These are phyloP conservation scores for Spatulosminthurus flaviceps DNA, from an alignment of 2,888 invertebrate genomes.

Conservation along the genomic window DNA sequence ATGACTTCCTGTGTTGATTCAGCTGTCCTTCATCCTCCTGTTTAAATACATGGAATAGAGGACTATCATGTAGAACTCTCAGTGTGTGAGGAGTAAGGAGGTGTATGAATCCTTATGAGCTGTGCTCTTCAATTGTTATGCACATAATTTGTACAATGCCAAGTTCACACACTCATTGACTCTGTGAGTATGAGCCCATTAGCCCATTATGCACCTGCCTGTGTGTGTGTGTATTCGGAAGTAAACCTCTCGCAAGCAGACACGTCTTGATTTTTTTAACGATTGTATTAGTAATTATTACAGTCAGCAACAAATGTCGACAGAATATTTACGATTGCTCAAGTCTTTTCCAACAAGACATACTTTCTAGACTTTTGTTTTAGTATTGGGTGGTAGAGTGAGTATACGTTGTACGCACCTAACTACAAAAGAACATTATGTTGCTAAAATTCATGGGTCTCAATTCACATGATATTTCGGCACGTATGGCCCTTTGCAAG, in stretches of 20 bases:
- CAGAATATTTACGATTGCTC: neutral
- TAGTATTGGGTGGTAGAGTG: neutral
- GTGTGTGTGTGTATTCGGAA: neutral
- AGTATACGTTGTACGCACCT: no score
- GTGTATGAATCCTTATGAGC: neutral
- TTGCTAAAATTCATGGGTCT: no score
- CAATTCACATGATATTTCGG: no score
- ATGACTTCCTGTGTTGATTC: conserved; percentile 31
- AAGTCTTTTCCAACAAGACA: conserved; percentile 1
- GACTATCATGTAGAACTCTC: neutral
- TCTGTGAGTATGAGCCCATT: neutral
- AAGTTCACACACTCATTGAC: conserved; percentile 22
- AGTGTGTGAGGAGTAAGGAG: neutral
- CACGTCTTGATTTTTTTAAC: neutral
- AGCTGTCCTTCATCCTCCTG: conserved; percentile 1
- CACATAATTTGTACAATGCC: conserved; percentile 22
- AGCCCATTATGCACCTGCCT: neutral
- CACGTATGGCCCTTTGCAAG: no score
- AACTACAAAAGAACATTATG: no score
- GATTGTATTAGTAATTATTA: neutral
- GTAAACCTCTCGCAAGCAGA: neutral
- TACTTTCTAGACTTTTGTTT: neutral
- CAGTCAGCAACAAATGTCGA: neutral
- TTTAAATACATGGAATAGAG: neutral
- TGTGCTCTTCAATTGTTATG: neutral